Evolutionary conservation across 1,140 invertebrate genomes (phyloP), one percentile per base, ranked within the genome.

Genomic region (Nasonia vitripennis): DNA sequence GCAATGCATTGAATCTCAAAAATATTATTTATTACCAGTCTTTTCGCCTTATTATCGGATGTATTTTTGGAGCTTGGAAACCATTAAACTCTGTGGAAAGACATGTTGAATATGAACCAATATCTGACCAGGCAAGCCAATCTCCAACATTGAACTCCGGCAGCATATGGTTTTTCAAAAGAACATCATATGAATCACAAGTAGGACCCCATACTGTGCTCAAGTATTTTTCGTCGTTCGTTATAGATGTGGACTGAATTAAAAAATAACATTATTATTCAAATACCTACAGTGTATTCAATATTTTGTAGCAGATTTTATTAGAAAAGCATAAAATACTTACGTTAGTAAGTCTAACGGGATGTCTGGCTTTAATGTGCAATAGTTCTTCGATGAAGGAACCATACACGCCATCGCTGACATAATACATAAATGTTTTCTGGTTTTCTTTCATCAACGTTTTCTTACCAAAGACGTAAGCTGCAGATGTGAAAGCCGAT

Each of bases 341-440:
- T 87, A 89, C 88, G 12, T 96, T 95, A 90, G 94, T 95, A 31
- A 97, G 91, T 41, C 88, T 10, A 12, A 85, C 78, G 0, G 91
- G 91, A 9, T 81, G 10, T 74, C 90, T 89, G 9, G 87, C 9
- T 77, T 86, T 90, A 0, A 91, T 17, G 3, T 88, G 71, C 71
- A 92, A 77, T n/a, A 92, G 78, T 83, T 92, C 91, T 27, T 92
- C 91, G 20, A 92, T 84, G 51, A 97, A 97, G 0, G 95, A 96
- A 31, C 95, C 96, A 90, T 96, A 97, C 17, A 96, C 95, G 5
- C 96, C 95, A 89, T 97, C 96, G 89, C 96, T 96, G 23, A 97
- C 89, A 87, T 95, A 96, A 89, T 96, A 96, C 94, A 96, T 95
- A 89, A 92, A 92, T 93, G 89, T 86, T 74, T 87, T 89, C 51